Evolutionary conservation across 2,888 invertebrate species (phyloP), one percentile per base, ranked within the genome.

Genomic region (Agriotes lineatus): DNA sequence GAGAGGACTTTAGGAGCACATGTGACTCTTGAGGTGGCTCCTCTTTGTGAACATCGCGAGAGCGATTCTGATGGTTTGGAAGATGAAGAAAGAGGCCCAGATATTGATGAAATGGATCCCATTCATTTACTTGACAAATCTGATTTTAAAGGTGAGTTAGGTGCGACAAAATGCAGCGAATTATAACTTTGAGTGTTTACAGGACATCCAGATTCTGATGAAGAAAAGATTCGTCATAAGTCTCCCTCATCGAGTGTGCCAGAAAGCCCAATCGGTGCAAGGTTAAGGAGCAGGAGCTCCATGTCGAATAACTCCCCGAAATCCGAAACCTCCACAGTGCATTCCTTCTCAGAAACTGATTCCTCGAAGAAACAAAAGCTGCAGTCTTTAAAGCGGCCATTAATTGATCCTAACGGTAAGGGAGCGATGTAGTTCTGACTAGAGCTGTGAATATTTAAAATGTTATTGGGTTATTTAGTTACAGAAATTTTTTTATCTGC

Each of bases 71-170:
- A 58, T 6, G 48, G 48, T 48, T 65, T 48, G 0, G 56, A 45
- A 14, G 18, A 12, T 16, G 14, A 30, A n/a, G 45, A 71, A 59
- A 60, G 61, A n/a, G 61, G 78, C 75, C 25, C 76, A 83, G 62
- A 84, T 22, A 80, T 85, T 0, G 84, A 85, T 16, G 79, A 83
- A 1, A 83, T 87, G 0, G 87, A 87, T 72, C 83, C 87, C 12
- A 85, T 87, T 72, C 81, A 81, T 35, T 75, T 88, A 18, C 75
- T 88, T 16, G 86, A 86, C 70, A 87, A 85, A 69, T 76, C 81
- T 1, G 84, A 85, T 20, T 87, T 86, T 78, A 83, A 87, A 79
- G 88, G 88, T 87, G 79, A 69, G 56, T 39, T 50, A 1, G 3
- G 5, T 30, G 30, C 14, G 7, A 18, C 10, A 25, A 50, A 45